Conservation (phyloP, 2,113 vertebrate species). For the Vidua macroura region DNA sequence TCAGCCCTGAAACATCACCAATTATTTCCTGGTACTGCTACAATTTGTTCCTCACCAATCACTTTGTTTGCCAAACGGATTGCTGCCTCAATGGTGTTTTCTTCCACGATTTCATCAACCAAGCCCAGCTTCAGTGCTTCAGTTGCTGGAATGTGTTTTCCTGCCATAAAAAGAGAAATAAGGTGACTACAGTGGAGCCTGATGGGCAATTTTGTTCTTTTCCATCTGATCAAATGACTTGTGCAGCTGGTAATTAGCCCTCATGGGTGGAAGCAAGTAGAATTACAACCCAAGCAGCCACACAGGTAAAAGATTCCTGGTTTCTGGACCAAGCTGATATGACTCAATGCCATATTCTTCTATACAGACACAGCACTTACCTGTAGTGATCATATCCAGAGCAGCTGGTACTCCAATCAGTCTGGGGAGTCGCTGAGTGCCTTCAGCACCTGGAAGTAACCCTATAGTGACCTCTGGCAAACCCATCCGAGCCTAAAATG, state of each 20-base stretch:
- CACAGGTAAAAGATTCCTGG: not conserved
- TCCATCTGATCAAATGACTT: not conserved
- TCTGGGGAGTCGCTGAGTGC: conserved; percentile 87
- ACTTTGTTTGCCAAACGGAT: conserved; percentile 79
- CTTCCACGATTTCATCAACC: conserved; percentile 83
- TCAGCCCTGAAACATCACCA: not conserved
- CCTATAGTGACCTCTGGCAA: conserved; percentile 90
- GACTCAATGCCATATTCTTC: not conserved
- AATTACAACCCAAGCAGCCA: not conserved
- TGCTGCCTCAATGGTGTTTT: conserved; percentile 76
- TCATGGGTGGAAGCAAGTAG: not conserved
- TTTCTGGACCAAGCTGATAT: not conserved
- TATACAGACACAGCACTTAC: conserved; percentile 44
- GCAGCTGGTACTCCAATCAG: conserved; percentile 86
- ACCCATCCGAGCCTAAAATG: conserved; percentile 79
- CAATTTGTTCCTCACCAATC: conserved; percentile 75
- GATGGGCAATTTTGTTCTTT: not conserved
- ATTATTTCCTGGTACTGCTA: not conserved
- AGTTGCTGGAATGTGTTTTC: conserved; percentile 78
- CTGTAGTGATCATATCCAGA: conserved; percentile 89
- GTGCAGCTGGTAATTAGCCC: not conserved
- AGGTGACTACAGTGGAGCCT: not conserved
- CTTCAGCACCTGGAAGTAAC: conserved; percentile 86
- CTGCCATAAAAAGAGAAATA: conserved; percentile 70
- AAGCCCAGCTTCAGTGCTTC: conserved; percentile 88